These are phyloP conservation scores for Paramormyrops kingsleyae DNA, from an alignment of 2,113 vertebrate genomes.

Conservation along the genomic window DNA sequence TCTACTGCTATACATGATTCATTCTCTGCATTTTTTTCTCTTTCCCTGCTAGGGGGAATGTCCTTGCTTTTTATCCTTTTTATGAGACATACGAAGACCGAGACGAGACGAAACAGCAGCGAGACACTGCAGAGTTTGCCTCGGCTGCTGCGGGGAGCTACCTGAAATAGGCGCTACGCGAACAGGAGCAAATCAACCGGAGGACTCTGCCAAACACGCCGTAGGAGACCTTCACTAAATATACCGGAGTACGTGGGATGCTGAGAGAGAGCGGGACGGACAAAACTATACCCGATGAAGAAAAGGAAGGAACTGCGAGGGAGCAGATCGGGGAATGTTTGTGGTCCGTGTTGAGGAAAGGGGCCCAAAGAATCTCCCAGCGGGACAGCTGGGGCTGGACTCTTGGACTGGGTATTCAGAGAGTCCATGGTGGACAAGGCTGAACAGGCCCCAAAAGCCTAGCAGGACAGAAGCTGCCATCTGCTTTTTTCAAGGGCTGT, in stretches of 20 bases:
- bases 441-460: background rate
- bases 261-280: background rate
- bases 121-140: background rate
- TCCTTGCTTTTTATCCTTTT: background rate
- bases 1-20: background rate
- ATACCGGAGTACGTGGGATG: background rate
- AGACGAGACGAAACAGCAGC: background rate
- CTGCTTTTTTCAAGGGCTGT: background rate
- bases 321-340: background rate
- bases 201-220: background rate
- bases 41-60: background rate
- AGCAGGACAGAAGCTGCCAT: background rate
- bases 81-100: background rate
- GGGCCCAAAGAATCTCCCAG: background rate
- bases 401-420: background rate
- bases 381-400: background rate
- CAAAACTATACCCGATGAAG: background rate
- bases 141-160: background rate
- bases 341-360: background rate
- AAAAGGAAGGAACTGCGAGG: background rate
- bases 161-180: background rate
- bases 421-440: background rate
- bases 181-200: background rate
- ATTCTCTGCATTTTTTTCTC: background rate
- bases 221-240: background rate